Evolutionary conservation across 2,113 vertebrate genomes (phyloP).

Genomic region (Catharus minimus): DNA sequence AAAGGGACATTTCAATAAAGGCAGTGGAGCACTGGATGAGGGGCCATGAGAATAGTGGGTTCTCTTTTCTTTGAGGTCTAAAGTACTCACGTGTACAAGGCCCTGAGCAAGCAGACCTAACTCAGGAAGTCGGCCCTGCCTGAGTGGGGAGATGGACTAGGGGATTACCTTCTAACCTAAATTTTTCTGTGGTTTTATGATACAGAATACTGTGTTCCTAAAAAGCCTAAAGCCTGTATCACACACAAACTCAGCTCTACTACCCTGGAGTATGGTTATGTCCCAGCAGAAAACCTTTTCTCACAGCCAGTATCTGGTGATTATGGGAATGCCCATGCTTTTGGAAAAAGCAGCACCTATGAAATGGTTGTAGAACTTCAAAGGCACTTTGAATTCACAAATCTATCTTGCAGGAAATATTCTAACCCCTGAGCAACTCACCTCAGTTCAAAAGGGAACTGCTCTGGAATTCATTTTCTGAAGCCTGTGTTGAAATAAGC

Average conservation of each 20-base stretch:
- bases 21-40: neutral
- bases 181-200: neutral
- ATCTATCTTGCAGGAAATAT: neutral
- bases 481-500: neutral
- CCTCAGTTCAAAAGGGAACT: neutral
- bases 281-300: neutral
- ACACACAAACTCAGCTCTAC: neutral
- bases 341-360: neutral
- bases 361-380: neutral
- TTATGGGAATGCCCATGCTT: neutral
- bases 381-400: neutral
- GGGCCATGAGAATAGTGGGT: accelerated
- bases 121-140: neutral
- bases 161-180: neutral
- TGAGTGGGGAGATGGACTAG: neutral
- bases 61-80: neutral
- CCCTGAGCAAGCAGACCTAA: neutral
- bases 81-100: neutral
- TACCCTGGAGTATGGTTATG: neutral
- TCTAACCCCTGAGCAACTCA: neutral
- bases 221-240: neutral
- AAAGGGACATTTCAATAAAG: neutral
- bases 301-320: neutral
- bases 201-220: neutral
- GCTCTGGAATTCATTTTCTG: neutral